Conservation (phyloP, 2,113 vertebrate genomes). For the Caretta caretta region DNA sequence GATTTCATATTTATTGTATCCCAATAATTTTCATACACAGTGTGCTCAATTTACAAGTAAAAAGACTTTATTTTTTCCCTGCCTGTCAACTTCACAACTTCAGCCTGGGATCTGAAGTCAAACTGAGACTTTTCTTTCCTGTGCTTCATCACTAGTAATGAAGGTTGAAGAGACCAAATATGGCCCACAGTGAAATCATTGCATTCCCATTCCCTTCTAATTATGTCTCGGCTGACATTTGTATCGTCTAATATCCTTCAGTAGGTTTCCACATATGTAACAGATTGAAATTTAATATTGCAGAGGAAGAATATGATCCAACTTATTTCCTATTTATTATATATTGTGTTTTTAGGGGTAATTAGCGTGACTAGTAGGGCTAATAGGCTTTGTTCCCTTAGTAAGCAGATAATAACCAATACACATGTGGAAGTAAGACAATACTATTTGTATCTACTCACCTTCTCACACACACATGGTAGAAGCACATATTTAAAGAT, state of each 20-base stretch:
- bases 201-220: neutral
- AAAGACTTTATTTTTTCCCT: neutral
- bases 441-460: neutral
- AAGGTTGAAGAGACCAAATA: neutral
- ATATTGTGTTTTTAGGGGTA: neutral
- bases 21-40: neutral
- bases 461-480: neutral
- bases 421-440: neutral
- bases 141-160: neutral
- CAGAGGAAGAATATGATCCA: too few relatives aligned
- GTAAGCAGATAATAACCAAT: neutral
- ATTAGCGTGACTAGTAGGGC: neutral
- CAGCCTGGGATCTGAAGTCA: neutral
- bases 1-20: neutral
- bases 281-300: too few relatives aligned
- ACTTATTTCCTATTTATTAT: too few relatives aligned
- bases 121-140: neutral
- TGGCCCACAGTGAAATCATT: neutral
- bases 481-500: neutral
- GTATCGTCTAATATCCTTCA: too few relatives aligned
- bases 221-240: neutral
- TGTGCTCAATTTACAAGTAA: neutral
- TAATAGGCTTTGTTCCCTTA: neutral
- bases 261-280: too few relatives aligned
- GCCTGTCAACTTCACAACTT: neutral